phyloP scores from a whole-genome alignment of 2,888 invertebrate genomes.

The Molanna angustata region DNA sequence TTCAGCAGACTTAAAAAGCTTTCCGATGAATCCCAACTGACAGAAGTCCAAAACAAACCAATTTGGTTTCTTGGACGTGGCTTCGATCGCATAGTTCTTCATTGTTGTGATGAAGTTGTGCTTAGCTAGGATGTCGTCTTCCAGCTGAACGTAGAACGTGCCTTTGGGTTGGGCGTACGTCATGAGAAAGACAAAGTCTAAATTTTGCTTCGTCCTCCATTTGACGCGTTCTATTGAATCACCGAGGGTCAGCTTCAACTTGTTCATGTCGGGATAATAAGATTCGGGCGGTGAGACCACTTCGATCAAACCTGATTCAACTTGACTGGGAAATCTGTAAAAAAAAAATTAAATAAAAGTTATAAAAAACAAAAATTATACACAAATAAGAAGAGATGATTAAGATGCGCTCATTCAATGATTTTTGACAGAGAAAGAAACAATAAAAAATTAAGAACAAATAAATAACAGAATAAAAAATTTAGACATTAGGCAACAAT shows the following conservation, averaged over 20 bases:
- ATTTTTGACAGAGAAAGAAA: too few relatives aligned
- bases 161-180: conserved; percentile 86
- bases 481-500: too few relatives aligned
- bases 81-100: conserved; percentile 78
- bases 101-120: conserved; percentile 79
- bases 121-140: conserved; percentile 91
- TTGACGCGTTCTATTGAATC: conserved; percentile 81
- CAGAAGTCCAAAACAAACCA: conserved; percentile 96
- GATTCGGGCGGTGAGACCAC: conserved; percentile 80
- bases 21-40: conserved; percentile 92
- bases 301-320: conserved; percentile 81
- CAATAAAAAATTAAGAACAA: too few relatives aligned
- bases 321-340: conserved; percentile 69
- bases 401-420: too few relatives aligned
- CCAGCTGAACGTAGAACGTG: conserved; percentile 87
- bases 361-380: too few relatives aligned
- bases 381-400: too few relatives aligned
- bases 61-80: conserved; percentile 63
- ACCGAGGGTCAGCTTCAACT: conserved; percentile 74
- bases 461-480: too few relatives aligned
- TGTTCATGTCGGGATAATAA: conserved; percentile 85
- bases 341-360: not conserved
- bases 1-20: conserved; percentile 87
- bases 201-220: conserved; percentile 94
- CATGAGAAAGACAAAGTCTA: conserved; percentile 93